These are phyloP conservation scores for Hemitrygon akajei DNA, from an alignment of 2,797 vertebrate species.

Conservation along the genomic window DNA sequence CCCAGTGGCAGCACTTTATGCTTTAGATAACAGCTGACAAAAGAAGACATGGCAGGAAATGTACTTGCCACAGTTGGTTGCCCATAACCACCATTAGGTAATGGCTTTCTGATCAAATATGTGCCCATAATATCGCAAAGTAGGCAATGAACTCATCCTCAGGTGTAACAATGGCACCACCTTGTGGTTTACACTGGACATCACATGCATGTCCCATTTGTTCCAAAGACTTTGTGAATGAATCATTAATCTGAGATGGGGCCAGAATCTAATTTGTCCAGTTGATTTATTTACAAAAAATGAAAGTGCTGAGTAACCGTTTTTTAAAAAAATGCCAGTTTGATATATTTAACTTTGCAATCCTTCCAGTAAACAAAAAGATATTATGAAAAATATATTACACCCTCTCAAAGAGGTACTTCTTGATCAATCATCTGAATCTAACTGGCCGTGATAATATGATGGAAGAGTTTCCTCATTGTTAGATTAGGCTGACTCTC, in stretches of 20 bases:
- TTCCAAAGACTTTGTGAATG: neutral
- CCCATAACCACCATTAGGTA: neutral
- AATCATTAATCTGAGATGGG: neutral
- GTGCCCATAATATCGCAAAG: neutral
- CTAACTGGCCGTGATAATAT: neutral
- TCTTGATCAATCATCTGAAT: neutral
- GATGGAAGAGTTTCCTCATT: neutral
- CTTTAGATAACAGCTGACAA: neutral
- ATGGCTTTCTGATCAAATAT: neutral
- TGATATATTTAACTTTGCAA: neutral
- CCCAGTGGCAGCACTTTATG: neutral
- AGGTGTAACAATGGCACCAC: constrained; percentile 20
- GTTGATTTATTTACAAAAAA: neutral
- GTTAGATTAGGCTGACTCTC: no score
- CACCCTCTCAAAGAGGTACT: neutral
- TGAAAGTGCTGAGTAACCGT: no score
- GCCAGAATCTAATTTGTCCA: neutral
- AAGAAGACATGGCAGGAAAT: neutral
- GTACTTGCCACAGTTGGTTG: neutral
- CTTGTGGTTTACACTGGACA: neutral
- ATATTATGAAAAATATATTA: neutral
- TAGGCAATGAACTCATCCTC: neutral
- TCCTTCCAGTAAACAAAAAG: neutral
- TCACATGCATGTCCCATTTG: no score
- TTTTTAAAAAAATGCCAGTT: neutral